Percentiles rank a stretch among this genome's conserved stretches.
phyloP scores from a whole-genome alignment of 1,140 invertebrate species.

The Pseudomyrmex flavicornis region DNA sequence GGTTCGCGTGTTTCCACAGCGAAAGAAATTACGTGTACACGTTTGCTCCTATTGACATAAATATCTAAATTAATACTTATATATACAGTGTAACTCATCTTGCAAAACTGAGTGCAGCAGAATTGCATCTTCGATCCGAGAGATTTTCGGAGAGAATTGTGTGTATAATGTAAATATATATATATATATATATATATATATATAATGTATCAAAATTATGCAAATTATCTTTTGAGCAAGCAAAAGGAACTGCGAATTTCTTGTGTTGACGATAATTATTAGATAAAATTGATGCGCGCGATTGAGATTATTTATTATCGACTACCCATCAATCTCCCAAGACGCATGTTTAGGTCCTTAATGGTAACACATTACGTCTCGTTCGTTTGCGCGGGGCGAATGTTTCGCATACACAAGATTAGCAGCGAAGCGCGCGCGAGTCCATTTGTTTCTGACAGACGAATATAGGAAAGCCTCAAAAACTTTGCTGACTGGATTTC shows the following conservation, averaged over 20 bases:
- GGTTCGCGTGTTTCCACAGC: not conserved
- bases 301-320: not conserved
- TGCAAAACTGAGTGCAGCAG: no score
- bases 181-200: no score
- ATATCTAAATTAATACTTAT: slow-evolving; percentile 3
- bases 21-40: not conserved
- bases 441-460: slow-evolving; percentile 55
- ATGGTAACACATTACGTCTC: no score
- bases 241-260: no score
- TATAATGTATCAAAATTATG: no score
- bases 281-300: not conserved
- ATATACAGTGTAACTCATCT: not conserved
- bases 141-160: no score
- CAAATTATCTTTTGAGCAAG: no score
- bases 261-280: no score
- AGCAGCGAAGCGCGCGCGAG: slow-evolving; percentile 36
- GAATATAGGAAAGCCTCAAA: slow-evolving; percentile 54
- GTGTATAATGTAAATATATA: no score
- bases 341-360: not conserved
- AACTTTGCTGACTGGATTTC: slow-evolving; percentile 71
- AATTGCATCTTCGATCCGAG: not conserved
- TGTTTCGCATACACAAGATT: slow-evolving; percentile 38
- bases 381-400: not conserved
- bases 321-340: not conserved
- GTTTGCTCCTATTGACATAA: not conserved